Evolutionary conservation across 1,140 invertebrate genomes (phyloP).

Genomic region (Nebria ingens): DNA sequence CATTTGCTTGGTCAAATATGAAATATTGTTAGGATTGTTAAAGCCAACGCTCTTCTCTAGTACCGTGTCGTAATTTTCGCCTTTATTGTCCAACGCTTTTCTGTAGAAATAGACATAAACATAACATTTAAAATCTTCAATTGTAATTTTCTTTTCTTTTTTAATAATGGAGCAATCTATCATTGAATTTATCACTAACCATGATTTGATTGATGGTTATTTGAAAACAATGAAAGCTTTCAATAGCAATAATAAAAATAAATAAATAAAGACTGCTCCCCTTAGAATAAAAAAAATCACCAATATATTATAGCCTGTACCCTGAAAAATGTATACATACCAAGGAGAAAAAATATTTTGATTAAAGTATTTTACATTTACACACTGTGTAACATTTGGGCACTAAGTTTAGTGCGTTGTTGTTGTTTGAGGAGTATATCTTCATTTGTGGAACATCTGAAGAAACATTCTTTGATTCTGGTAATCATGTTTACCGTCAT

Average conservation of each 20-base stretch:
- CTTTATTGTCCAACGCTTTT: slow-evolving; percentile 67
- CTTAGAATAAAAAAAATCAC: background rate
- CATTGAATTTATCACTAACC: too few species aligned
- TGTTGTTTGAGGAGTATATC: background rate
- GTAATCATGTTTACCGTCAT: slow-evolving; percentile 6
- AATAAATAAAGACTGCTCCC: slow-evolving; percentile 14
- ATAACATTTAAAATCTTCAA: too few species aligned
- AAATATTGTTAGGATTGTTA: slow-evolving; percentile 81
- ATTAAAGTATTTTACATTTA: background rate
- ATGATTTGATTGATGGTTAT: too few species aligned
- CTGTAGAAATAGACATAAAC: slow-evolving; percentile 48
- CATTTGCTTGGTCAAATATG: slow-evolving; percentile 61
- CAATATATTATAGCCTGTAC: slow-evolving; percentile 3
- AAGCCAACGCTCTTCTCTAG: slow-evolving; percentile 76
- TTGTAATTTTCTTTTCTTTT: too few species aligned
- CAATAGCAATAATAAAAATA: too few species aligned
- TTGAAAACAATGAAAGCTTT: too few species aligned
- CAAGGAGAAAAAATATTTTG: slow-evolving; percentile 5
- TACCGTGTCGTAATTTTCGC: slow-evolving; percentile 71
- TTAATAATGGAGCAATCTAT: too few species aligned
- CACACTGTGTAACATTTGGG: slow-evolving; percentile 2
- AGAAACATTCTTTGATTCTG: slow-evolving; percentile 1
- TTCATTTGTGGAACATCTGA: slow-evolving; percentile 10
- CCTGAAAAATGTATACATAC: background rate
- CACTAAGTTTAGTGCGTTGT: slow-evolving; percentile 6